Percentiles rank a stretch among this genome's conserved stretches.
Evolutionary conservation across 2,113 vertebrate species (phyloP).

Genomic region (Tringa solitaria): DNA sequence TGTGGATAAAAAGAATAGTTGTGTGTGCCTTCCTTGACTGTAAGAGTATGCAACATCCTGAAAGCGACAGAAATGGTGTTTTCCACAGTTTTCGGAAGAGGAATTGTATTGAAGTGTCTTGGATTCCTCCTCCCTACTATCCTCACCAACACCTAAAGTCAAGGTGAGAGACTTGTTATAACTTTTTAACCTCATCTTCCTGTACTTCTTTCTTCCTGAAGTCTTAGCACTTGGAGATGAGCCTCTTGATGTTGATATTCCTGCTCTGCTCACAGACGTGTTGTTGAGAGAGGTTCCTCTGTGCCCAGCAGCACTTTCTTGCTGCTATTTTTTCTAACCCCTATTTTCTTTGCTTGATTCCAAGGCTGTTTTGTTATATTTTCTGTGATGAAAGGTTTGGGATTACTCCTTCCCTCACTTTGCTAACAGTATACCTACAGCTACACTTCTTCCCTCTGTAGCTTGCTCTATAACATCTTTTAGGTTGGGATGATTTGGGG

Average conservation of each 20-base stretch:
- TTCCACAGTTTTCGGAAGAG: background rate
- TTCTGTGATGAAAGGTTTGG: conserved; percentile 35
- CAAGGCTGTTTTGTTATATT: conserved; percentile 2
- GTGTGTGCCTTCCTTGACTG: background rate
- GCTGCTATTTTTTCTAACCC: conserved; percentile 12
- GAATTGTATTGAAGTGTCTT: background rate
- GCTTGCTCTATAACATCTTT: background rate
- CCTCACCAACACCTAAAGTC: background rate
- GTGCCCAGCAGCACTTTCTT: conserved; percentile 1
- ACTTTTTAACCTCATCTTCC: background rate
- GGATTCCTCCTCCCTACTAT: background rate
- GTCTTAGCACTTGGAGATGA: background rate
- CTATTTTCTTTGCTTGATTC: conserved; percentile 29
- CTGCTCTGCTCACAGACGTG: background rate
- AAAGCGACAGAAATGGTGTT: background rate
- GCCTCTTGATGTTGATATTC: background rate
- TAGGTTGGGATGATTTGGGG: background rate
- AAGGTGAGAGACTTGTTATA: background rate
- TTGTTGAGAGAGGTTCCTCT: background rate
- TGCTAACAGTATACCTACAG: background rate
- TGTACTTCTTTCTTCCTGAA: background rate
- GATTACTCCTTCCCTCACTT: background rate
- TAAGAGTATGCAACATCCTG: background rate
- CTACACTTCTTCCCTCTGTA: background rate
- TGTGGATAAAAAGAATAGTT: background rate